Conservation (phyloP, 2,113 vertebrate species). For the Nycticebus coucang region DNA sequence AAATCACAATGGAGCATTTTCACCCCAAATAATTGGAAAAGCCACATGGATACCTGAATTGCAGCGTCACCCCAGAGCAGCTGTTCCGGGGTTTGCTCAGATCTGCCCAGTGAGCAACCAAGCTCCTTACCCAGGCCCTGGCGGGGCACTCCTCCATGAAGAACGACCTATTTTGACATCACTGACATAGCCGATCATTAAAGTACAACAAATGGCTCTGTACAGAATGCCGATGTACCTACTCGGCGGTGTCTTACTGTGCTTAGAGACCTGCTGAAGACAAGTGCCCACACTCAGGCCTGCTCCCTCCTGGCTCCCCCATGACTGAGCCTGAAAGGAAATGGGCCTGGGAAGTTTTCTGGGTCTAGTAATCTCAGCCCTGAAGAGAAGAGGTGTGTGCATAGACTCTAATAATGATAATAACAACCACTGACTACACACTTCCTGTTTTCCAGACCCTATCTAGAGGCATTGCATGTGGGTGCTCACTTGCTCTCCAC, state of each 20-base stretch:
- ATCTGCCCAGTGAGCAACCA: neutral
- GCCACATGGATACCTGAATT: neutral
- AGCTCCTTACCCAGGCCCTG: neutral
- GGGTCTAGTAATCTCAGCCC: neutral
- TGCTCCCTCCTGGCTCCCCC: neutral
- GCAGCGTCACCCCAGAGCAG: neutral
- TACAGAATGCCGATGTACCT: conserved; percentile 25
- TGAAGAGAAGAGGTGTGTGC: rapidly evolving
- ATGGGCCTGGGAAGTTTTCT: neutral
- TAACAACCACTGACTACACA: neutral
- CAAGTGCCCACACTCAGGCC: rapidly evolving
- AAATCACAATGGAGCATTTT: neutral
- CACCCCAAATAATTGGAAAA: neutral
- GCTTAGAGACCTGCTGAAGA: conserved; percentile 2
- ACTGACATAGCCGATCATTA: conserved; percentile 19
- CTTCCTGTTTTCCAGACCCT: neutral
- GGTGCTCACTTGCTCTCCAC: neutral
- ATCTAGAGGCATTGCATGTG: neutral
- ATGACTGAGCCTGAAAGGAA: neutral
- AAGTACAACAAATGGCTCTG: neutral
- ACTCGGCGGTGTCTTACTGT: neutral
- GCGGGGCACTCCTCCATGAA: neutral
- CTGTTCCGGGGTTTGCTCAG: neutral
- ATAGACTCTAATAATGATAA: rapidly evolving
- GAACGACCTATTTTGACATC: conserved; percentile 27